Evolutionary conservation across 2,888 invertebrate genomes (phyloP).

Genomic region (Phengaris arion): DNA sequence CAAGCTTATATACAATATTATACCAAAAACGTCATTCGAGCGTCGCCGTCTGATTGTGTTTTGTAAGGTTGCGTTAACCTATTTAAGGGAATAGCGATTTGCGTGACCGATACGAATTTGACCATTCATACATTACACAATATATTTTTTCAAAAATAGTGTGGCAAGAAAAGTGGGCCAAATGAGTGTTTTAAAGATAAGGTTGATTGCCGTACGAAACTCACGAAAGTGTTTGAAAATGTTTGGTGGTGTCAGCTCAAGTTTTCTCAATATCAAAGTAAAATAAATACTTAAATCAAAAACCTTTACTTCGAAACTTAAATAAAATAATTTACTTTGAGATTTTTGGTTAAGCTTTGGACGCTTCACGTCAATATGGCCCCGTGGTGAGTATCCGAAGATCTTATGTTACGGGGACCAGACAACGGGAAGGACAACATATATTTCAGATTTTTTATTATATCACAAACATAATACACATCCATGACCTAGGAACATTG

Average conservation of each 20-base stretch:
- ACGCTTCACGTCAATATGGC: too few relatives aligned
- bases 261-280: background rate
- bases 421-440: too few relatives aligned
- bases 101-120: constrained; percentile 43
- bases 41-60: background rate
- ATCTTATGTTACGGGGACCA: too few relatives aligned
- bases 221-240: constrained; percentile 26
- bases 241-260: background rate
- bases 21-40: background rate
- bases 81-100: constrained; percentile 22
- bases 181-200: constrained; percentile 28
- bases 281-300: background rate
- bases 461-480: too few relatives aligned
- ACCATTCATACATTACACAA: constrained; percentile 46
- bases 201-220: constrained; percentile 13
- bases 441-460: too few relatives aligned
- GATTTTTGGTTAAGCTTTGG: too few relatives aligned
- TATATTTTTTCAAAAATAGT: constrained; percentile 37
- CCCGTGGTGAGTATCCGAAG: too few relatives aligned
- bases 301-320: background rate
- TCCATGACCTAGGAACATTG: too few relatives aligned
- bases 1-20: background rate
- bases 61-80: constrained; percentile 16
- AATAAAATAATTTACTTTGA: too few relatives aligned
- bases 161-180: constrained; percentile 22